Evolutionary conservation across 2,113 vertebrate genomes (phyloP).

Genomic region (Nothoprocta perdicaria): DNA sequence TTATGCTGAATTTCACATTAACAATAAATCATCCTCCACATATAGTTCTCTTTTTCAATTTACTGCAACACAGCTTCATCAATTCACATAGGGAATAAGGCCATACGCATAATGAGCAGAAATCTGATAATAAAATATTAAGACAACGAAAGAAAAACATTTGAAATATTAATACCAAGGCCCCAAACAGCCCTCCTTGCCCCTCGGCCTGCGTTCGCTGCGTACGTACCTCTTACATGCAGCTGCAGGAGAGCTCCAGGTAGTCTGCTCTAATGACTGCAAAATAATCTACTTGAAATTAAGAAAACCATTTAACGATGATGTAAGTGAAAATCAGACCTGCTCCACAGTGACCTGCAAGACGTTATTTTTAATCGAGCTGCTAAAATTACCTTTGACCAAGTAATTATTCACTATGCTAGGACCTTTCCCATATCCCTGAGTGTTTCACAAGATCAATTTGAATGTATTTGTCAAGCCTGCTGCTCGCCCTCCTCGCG

Average conservation of each 20-base stretch:
- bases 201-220: slow-evolving; percentile 23
- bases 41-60: slow-evolving; percentile 75
- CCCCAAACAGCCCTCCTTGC: slow-evolving; percentile 46
- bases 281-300: slow-evolving; percentile 30
- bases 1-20: slow-evolving; percentile 74
- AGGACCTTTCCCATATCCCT: neutral
- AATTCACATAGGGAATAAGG: slow-evolving; percentile 32
- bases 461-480: neutral
- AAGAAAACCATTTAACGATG: neutral
- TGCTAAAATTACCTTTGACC: slow-evolving; percentile 1
- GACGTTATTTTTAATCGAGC: neutral
- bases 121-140: slow-evolving; percentile 76
- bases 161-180: slow-evolving; percentile 72
- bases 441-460: neutral
- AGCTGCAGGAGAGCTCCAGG: neutral
- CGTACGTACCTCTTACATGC: neutral
- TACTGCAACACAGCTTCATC: slow-evolving; percentile 62
- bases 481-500: rapidly evolving
- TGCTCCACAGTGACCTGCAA: neutral
- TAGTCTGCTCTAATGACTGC: neutral
- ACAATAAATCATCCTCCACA: slow-evolving; percentile 72
- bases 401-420: neutral
- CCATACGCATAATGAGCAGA: slow-evolving; percentile 56
- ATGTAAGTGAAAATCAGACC: slow-evolving; percentile 14
- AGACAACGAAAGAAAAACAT: slow-evolving; percentile 69